Evolutionary conservation across 2,888 invertebrate genomes (phyloP), one percentile per base, ranked within the genome.

Genomic region (Mesorhabditis spiculigera): DNA sequence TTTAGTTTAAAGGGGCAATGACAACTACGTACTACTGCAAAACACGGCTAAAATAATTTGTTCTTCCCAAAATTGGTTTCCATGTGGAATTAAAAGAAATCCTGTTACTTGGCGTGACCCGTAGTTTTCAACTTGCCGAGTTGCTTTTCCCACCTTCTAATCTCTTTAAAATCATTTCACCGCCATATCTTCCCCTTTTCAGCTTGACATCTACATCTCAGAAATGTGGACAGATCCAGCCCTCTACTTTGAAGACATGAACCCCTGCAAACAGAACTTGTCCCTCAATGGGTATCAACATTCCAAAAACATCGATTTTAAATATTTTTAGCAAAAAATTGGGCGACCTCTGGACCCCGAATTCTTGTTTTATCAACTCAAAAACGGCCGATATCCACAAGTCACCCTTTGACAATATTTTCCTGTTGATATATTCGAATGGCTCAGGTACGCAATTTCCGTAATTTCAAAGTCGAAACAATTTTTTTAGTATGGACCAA

Each of bases 151-250:
- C 28, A 28, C 28, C 28, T 28, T 28, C 28, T 28, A 28, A 28
- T 28, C 28, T 28, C 28, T 28, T 28, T 28, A 28, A 28, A 28
- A 28, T 28, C 28, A 28, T 28, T 28, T 28, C 28, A 28, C 28
- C 28, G 3, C 28, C 28, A 28, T 28, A 28, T 28, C 28, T 28
- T 28, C 28, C 28, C 28, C 3, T 71, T 76, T 82, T 63, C 72
- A 86, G 81, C 75, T 86, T 63, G 86, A 86, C 71, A 86, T 86
- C 67, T 86, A 86, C 75, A 85, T 86, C 71, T 81, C 80, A 42
- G 86, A 86, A 69, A 85, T 83, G 77, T 86, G 86, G 86, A 71
- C 78, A 58, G 86, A 86, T 70, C 82, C 82, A 1, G 83, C 82
- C 2, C 75, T 86, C 4, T 78, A 78, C 71, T 86, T 82, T 71